phyloP scores from a whole-genome alignment of 1,140 invertebrate genomes.

The Pararge aegeria region DNA sequence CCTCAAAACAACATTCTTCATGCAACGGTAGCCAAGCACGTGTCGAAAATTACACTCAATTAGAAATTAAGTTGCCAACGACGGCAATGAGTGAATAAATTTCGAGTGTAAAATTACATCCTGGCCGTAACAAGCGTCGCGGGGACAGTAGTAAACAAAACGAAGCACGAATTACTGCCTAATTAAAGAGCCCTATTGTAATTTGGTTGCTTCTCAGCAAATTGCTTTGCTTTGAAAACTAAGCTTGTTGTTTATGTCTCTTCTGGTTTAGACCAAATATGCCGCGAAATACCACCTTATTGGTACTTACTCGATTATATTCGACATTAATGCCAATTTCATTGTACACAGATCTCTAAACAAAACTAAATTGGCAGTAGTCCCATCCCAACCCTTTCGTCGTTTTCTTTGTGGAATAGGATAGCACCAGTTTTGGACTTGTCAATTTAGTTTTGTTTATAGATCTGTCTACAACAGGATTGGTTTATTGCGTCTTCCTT shows the following conservation, averaged over 20 bases:
- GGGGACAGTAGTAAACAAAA: slow-evolving; percentile 34
- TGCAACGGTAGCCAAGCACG: slow-evolving; percentile 24
- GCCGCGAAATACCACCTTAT: too few relatives aligned
- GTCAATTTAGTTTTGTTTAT: too few relatives aligned
- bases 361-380: too few relatives aligned
- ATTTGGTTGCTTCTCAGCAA: slow-evolving; percentile 19
- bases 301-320: too few relatives aligned
- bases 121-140: slow-evolving; percentile 17
- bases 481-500: too few relatives aligned
- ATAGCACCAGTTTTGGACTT: too few relatives aligned
- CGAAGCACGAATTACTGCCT: slow-evolving; percentile 38
- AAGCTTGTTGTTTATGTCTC: neutral
- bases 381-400: too few relatives aligned
- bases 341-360: too few relatives aligned
- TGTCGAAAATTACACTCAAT: slow-evolving; percentile 33
- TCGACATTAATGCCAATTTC: too few relatives aligned
- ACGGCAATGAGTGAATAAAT: slow-evolving; percentile 14
- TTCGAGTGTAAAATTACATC: neutral
- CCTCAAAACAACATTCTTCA: slow-evolving; percentile 17
- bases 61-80: slow-evolving; percentile 25
- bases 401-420: too few relatives aligned
- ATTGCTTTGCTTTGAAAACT: neutral
- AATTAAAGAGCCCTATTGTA: slow-evolving; percentile 49
- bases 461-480: too few relatives aligned
- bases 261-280: too few relatives aligned